Evolutionary conservation across 2,888 invertebrate genomes (phyloP), one percentile per base, ranked within the genome.

Genomic region (Lordiphosa fenestrarum): DNA sequence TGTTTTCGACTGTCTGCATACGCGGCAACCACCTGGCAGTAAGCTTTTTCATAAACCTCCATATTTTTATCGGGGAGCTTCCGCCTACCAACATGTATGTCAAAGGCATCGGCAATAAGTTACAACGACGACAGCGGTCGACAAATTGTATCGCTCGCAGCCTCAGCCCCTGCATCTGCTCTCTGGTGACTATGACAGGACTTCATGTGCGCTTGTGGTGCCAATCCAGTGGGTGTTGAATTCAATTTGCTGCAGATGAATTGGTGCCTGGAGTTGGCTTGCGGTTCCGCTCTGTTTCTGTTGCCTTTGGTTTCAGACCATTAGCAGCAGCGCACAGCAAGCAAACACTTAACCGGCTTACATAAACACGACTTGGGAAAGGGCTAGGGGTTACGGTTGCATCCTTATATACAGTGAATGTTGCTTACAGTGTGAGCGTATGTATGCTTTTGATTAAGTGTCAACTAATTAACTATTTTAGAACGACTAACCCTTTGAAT

Each of bases 191-290:
- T 41, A 53, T 46, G 53, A 48, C 53, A 40, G 51, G 33, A 37
- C 36, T 49, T 38, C 42, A n/a, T 58, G 42, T 66, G 38, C 15
- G 44, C 25, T 12, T 55, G 30, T 38, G 51, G 42, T 47, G 51
- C 10, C 42, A 47, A 25, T 10, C 3, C 33, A 58, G 48, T 44
- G 52, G 54, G 40, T 53, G 55, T 38, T 47, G 57, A 68, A 72
- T 72, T 72, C 73, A 72, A 72, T 72, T 75, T 75, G 46, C 61
- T 62, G 69, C 59, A 59, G 72, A 72, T 59, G 65, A 59, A 56
- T 62, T 68, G 66, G 61, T 25, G 25, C 25, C 7, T 25, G 7
- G 7, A 25, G 52, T 54, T 62, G 68, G 37, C 46, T 19, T 40
- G 67, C 47, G 50, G 67, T 51, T 30, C 30, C 6, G 25, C 9